A percentile compares a stretch with the other conserved stretches of the same genome.
Evolutionary conservation across 1,140 invertebrate species (phyloP).

Genomic region (Zaprionus kolodkinae): DNA sequence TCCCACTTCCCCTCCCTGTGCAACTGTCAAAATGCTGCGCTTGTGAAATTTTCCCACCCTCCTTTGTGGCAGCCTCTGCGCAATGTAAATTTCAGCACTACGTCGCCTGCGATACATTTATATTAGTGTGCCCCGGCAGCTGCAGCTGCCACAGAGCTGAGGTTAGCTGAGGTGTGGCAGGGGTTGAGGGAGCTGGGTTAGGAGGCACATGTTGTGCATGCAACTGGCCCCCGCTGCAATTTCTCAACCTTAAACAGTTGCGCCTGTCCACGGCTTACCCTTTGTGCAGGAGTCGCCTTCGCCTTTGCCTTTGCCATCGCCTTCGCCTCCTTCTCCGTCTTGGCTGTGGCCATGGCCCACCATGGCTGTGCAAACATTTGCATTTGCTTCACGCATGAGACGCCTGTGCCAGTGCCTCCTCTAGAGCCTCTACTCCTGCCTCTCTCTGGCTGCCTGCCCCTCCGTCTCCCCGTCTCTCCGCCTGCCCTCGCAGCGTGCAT

Average conservation of each 20-base stretch:
- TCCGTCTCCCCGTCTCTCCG: not conserved
- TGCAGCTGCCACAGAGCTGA: constrained; percentile 22
- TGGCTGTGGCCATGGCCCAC: constrained; percentile 25
- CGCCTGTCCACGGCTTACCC: constrained; percentile 63
- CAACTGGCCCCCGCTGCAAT: constrained; percentile 46
- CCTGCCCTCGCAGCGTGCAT: constrained; percentile 59
- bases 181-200: no score
- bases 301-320: not conserved
- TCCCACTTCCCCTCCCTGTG: constrained; percentile 16
- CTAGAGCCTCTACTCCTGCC: constrained; percentile 21
- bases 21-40: constrained; percentile 75
- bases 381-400: constrained; percentile 62
- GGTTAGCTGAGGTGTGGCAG: not conserved
- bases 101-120: constrained; percentile 66
- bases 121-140: constrained; percentile 66
- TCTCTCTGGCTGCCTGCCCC: not conserved
- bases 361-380: constrained; percentile 58
- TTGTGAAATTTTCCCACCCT: constrained; percentile 79
- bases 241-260: constrained; percentile 57
- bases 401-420: not conserved
- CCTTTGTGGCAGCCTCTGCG: constrained; percentile 59
- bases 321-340: no score
- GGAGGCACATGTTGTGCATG: no score
- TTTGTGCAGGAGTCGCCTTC: constrained; percentile 42
- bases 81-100: constrained; percentile 69